Conservation (phyloP, 2,888 invertebrate species). For the Mythimna pallens region DNA sequence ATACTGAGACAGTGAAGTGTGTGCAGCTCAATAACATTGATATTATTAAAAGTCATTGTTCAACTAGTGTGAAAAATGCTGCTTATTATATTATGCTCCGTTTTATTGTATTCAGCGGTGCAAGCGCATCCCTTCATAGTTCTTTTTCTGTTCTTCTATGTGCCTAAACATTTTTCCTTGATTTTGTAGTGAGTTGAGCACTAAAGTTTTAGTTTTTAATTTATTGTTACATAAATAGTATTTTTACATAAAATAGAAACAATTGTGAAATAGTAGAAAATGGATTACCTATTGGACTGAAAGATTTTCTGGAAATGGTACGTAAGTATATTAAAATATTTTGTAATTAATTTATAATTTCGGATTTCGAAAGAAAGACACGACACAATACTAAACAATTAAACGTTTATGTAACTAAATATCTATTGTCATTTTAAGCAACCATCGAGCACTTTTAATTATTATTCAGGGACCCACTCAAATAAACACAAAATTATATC, state of each 20-base stretch:
- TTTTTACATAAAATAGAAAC: background rate
- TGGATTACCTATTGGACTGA: slow-evolving; percentile 6
- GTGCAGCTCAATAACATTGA: background rate
- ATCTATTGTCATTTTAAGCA: too few relatives aligned
- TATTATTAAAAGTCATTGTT: background rate
- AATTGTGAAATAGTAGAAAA: background rate
- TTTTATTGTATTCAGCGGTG: slow-evolving; percentile 64
- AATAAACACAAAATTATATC: too few relatives aligned
- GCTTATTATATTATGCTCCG: slow-evolving; percentile 54
- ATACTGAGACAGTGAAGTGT: slow-evolving; percentile 20
- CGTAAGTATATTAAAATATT: too few relatives aligned
- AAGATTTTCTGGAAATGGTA: slow-evolving; percentile 6
- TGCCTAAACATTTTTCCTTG: slow-evolving; percentile 66
- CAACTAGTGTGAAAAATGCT: slow-evolving; percentile 46
- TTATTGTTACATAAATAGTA: background rate
- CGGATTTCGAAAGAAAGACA: too few relatives aligned
- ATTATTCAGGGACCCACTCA: too few relatives aligned
- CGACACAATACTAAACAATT: too few relatives aligned
- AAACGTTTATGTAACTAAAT: too few relatives aligned
- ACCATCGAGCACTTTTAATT: too few relatives aligned
- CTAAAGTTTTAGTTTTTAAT: slow-evolving; percentile 3
- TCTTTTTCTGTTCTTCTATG: slow-evolving; percentile 69
- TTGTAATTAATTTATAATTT: too few relatives aligned
- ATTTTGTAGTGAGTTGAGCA: slow-evolving; percentile 38
- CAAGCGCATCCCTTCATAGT: slow-evolving; percentile 62